A percentile compares a stretch with the other conserved stretches of the same genome.
Evolutionary conservation across 2,888 invertebrate genomes (phyloP).

Genomic region (Acheta domesticus): DNA sequence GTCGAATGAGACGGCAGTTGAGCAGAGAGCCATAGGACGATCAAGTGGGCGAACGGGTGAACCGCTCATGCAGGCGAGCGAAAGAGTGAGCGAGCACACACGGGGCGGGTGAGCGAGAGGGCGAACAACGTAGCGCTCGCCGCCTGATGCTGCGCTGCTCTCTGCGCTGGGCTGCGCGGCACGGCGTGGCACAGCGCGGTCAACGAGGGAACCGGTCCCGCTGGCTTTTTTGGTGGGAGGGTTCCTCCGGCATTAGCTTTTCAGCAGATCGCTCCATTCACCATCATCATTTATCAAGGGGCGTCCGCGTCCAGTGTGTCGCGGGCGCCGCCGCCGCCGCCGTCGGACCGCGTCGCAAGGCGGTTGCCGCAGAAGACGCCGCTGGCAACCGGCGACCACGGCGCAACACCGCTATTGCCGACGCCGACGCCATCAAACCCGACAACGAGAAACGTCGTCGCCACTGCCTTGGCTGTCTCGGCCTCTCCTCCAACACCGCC

Average conservation of each 20-base stretch:
- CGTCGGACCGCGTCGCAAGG: neutral
- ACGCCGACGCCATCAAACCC: neutral
- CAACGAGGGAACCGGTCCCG: slow-evolving; percentile 18
- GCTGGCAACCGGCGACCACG: neutral
- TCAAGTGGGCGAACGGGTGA: too few relatives aligned
- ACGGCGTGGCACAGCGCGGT: neutral
- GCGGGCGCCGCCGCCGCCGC: neutral
- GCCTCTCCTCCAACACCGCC: too few relatives aligned
- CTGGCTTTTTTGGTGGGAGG: slow-evolving; percentile 18
- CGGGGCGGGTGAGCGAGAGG: too few relatives aligned
- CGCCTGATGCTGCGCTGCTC: too few relatives aligned
- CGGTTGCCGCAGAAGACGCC: neutral
- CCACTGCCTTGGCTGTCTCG: too few relatives aligned
- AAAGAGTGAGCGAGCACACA: too few relatives aligned
- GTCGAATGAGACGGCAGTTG: too few relatives aligned
- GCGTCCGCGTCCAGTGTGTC: slow-evolving; percentile 1
- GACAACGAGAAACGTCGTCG: neutral
- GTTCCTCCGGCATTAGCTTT: slow-evolving; percentile 1
- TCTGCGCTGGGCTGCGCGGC: neutral
- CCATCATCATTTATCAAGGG: slow-evolving; percentile 18
- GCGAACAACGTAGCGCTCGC: too few relatives aligned
- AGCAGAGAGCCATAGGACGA: too few relatives aligned
- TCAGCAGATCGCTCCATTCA: slow-evolving; percentile 18
- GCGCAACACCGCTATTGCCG: neutral
- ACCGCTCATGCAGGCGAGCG: too few relatives aligned